Base-by-base conservation (phyloP, 2,888 invertebrate genomes). In the Caenorhabditis sinica region DNA sequence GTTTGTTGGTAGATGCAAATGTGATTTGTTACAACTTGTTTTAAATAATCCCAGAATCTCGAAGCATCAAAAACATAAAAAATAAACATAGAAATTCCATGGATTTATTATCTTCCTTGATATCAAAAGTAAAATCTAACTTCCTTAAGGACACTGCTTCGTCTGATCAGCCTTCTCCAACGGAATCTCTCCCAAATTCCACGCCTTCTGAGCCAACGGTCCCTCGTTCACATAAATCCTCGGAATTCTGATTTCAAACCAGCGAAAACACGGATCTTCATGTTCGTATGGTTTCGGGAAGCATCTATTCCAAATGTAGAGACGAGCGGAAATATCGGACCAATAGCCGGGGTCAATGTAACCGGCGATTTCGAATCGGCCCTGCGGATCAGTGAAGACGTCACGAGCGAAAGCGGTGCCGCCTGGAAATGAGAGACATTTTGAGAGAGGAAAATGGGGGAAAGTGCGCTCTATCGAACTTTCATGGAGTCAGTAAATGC, bases 331-430 rank as follows among this genome's bases (percentile, higher is more conserved):
- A n/a, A 49, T 49, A 3, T 49, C 20, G n/a, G n/a, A n/a, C 49
- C 49, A 49, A n/a, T 2, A 13, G 11, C 45, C 30, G 40, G 40
- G 11, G 13, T 40, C 13, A 28, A 40, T 56, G 60, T 60, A 72
- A n/a, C 72, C 72, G 33, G 72, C 60, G 28, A 72, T 72, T 8
- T 72, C 30, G 23, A 69, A 69, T 25, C 23, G 13, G 2, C 69
- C 69, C 8, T n/a, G n/a, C 2, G 69, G 69, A 28, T 56, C 56
- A 20, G 69, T 40, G 69, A 56, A 69, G 56, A 69, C 56, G 56
- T 69, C 43, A 15, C 56, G 56, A n/a, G 69, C 56, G 23, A 69
- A 40, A 11, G 40, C 40, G 40, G 6, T 13, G 40, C 40, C 49
- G 17, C 49, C 60, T 60, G 60, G n/a, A 60, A 56, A 56, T 11